These are phyloP conservation scores for Mesorhabditis spiculigera DNA, from an alignment of 2,888 invertebrate genomes.

Conservation along the genomic window DNA sequence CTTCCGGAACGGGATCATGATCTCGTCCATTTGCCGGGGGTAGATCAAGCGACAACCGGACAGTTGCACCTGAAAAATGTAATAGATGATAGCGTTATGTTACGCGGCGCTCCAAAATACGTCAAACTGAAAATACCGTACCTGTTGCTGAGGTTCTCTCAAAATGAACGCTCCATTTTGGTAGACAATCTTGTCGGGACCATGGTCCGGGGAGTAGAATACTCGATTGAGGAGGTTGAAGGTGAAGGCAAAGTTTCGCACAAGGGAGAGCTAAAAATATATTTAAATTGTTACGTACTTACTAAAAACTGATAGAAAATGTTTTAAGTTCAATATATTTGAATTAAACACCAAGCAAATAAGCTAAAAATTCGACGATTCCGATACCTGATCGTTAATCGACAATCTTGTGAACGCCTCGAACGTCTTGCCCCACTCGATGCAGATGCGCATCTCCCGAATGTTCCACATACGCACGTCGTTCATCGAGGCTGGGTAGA, in stretches of 20 bases:
- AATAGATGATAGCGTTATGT: neutral
- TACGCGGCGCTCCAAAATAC: too few species aligned
- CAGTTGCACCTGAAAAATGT: constrained; percentile 39
- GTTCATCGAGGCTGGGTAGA: constrained; percentile 57
- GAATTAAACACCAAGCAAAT: neutral
- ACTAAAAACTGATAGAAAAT: neutral
- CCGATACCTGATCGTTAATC: constrained; percentile 46
- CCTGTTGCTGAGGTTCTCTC: constrained; percentile 52
- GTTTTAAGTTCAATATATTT: neutral
- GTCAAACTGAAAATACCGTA: neutral
- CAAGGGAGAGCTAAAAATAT: constrained; percentile 45
- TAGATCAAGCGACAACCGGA: constrained; percentile 56
- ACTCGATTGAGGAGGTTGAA: constrained; percentile 56
- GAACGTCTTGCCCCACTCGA: constrained; percentile 58
- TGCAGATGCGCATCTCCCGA: constrained; percentile 54
- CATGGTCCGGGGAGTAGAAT: constrained; percentile 53
- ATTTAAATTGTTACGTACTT: too few species aligned
- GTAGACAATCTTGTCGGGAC: constrained; percentile 58
- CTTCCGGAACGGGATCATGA: constrained; percentile 52
- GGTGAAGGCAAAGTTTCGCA: constrained; percentile 57
- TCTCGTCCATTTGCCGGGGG: constrained; percentile 57
- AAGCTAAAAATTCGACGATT: neutral
- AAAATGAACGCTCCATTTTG: constrained; percentile 56
- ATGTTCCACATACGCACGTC: constrained; percentile 58
- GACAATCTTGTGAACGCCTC: constrained; percentile 45